These are phyloP conservation scores for Thalassoma bifasciatum DNA, from an alignment of 2,113 vertebrate species.

Conservation along the genomic window DNA sequence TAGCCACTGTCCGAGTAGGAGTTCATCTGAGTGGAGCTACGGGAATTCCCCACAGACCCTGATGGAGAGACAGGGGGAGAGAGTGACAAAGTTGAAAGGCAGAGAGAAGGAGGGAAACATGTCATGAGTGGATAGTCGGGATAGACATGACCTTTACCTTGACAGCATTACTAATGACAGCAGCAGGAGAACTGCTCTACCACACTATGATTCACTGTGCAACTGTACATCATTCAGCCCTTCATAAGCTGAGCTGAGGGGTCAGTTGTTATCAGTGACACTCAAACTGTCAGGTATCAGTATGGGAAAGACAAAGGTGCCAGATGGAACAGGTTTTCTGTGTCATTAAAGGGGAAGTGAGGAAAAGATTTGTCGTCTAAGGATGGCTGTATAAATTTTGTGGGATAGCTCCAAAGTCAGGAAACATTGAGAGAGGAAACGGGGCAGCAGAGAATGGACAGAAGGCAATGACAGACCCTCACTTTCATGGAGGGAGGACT, in stretches of 20 bases:
- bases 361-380: background rate
- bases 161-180: conserved; percentile 53
- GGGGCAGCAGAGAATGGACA: conserved; percentile 69
- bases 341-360: background rate
- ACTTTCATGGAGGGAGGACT: conserved; percentile 97
- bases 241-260: conserved; percentile 32
- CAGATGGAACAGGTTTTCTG: background rate
- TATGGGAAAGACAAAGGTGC: conserved; percentile 14
- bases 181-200: conserved; percentile 11
- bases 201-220: conserved; percentile 28
- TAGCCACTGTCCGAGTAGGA: conserved; percentile 98
- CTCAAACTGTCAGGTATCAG: conserved; percentile 8
- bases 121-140: conserved; percentile 53
- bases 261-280: conserved; percentile 7
- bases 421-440: conserved; percentile 1
- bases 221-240: conserved; percentile 21
- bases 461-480: conserved; percentile 92
- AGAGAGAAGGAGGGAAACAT: conserved; percentile 23
- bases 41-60: conserved; percentile 95
- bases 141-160: conserved; percentile 68
- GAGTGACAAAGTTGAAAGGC: conserved; percentile 8
- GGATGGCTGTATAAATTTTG: background rate
- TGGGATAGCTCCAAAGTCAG: background rate
- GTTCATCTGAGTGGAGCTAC: conserved; percentile 98
- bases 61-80: conserved; percentile 48